Conservation (phyloP, 1,140 invertebrate genomes). For the Paramacrobiotus metropolitanus region DNA sequence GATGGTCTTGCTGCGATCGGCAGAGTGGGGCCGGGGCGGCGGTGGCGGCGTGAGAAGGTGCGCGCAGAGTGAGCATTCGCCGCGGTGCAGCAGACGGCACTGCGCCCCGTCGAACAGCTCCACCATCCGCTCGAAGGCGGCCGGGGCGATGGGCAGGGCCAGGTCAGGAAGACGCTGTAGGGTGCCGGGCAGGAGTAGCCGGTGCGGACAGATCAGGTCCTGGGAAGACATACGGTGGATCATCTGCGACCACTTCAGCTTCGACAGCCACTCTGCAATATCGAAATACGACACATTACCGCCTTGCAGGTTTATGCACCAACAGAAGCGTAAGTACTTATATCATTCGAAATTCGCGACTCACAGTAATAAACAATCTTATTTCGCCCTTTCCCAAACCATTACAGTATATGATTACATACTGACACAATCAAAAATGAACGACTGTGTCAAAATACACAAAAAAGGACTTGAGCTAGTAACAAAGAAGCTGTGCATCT, state of each 20-base stretch:
- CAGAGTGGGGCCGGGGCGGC: too few species aligned
- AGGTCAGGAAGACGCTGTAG: not conserved
- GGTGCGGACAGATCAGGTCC: not conserved
- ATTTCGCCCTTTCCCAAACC: too few species aligned
- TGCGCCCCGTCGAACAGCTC: not conserved
- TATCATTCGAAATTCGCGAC: not conserved
- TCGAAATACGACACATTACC: not conserved
- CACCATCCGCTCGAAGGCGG: not conserved
- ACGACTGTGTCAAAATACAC: not conserved
- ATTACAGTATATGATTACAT: not conserved
- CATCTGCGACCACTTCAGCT: not conserved
- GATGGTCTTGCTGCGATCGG: too few species aligned
- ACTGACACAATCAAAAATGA: not conserved
- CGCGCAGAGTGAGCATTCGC: not conserved
- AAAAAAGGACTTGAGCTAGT: not conserved
- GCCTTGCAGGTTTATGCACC: not conserved
- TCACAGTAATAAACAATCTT: not conserved
- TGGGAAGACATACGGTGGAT: not conserved
- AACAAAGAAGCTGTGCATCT: too few species aligned
- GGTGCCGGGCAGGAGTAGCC: not conserved
- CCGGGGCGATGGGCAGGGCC: not conserved
- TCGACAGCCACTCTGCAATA: not conserved
- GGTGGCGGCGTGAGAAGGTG: not conserved
- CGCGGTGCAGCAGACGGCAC: not conserved
- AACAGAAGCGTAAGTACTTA: not conserved